Evolutionary conservation across 2,888 invertebrate species (phyloP).

Genomic region (Meliscaeva auricollis): DNA sequence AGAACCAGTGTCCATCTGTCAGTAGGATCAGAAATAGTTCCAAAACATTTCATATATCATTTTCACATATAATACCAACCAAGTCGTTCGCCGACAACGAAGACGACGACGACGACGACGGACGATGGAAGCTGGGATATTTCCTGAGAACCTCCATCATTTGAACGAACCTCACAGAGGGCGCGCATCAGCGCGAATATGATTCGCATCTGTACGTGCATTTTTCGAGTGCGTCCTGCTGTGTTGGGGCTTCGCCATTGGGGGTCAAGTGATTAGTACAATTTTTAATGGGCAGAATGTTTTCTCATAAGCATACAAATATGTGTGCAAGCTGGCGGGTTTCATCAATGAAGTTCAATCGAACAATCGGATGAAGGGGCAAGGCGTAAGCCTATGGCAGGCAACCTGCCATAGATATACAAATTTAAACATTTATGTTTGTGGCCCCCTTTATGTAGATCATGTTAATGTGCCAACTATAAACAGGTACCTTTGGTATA

Average conservation of each 20-base stretch:
- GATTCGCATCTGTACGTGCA: conserved; percentile 63
- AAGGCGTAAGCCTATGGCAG: too few species aligned
- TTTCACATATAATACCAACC: conserved; percentile 59
- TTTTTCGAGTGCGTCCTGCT: conserved; percentile 68
- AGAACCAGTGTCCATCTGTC: conserved; percentile 75
- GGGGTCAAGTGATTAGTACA: conserved; percentile 76
- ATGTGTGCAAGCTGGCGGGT: conserved; percentile 40
- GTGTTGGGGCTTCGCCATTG: conserved; percentile 65
- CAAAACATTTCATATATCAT: conserved; percentile 72
- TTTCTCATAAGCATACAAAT: conserved; percentile 42
- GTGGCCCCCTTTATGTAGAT: conserved; percentile 37
- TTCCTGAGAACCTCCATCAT: conserved; percentile 19
- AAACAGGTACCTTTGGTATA: conserved; percentile 55
- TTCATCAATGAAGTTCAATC: conserved; percentile 59
- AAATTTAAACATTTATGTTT: background rate
- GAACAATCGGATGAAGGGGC: background rate
- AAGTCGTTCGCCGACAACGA: background rate
- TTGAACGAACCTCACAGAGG: conserved; percentile 21
- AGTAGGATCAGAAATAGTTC: conserved; percentile 62
- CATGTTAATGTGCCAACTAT: conserved; percentile 71
- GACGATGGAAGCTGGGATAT: conserved; percentile 2
- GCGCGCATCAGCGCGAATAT: conserved; percentile 67
- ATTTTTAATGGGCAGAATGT: conserved; percentile 70
- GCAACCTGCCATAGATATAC: conserved; percentile 32
- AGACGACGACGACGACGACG: conserved; percentile 40